Base-by-base conservation (phyloP, 2,113 vertebrate genomes). In the Lampris megalopsis region DNA sequence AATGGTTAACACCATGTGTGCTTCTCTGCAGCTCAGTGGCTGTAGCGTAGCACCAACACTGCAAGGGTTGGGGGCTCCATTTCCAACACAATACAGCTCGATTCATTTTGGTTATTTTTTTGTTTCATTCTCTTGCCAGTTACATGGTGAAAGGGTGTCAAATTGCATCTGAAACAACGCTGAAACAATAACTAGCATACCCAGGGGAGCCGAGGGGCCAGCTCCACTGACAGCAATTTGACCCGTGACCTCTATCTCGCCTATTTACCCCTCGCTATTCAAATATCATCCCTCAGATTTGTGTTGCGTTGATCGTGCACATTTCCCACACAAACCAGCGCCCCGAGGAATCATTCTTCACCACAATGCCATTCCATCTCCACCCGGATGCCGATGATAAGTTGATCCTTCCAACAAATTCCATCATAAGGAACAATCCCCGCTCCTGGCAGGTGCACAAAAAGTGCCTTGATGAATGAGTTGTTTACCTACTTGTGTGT, bases 341-440 rank as follows among this genome's bases (percentile, higher is more conserved):
- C 64, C 84, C 79, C 74, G 36, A 73, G 57, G 62, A 64, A 1
- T 61, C 77, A 83, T 82, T 73, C 70, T 81, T 88, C 74, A 88
- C 75, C 67, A 71, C 43, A 9, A 54, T 78, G 78, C 77, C 79
- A 80, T 88, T 85, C 84, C 71, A 87, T 62, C 77, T 80, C 42
- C 58, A 72, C 75, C 77, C 63, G 79, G 87, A 82, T 57, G 52
- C 61, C 76, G 73, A 84, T 86, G 87, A 89, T 85, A 86, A 88
- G 86, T 85, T 85, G 86, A 90, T 88, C 87, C 87, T 79, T 70
- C 72, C 79, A 88, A 85, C 87, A 87, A 86, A 88, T 88, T 89
- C 81, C 83, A 84, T 92, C 84, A 88, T 83, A 79, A 80, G 35
- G 79, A 88, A 89, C 87, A 86, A 87, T 87, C 80, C 82, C 66